phyloP scores from a whole-genome alignment of 2,888 invertebrate species.

The Pollenia griseotomentosa region DNA sequence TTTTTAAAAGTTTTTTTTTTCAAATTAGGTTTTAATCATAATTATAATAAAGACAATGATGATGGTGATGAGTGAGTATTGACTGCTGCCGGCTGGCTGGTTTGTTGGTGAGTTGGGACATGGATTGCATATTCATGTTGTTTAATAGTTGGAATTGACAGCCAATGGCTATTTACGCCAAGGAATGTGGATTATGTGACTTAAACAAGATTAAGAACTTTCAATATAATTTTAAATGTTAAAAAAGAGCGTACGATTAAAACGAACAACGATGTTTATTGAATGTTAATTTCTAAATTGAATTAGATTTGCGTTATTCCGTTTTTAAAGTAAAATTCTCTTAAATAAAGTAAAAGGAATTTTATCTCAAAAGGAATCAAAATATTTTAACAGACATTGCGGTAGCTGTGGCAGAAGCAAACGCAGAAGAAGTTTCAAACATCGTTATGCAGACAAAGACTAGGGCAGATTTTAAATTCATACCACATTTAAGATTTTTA shows the following conservation, averaged over 20 bases:
- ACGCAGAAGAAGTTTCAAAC: no score
- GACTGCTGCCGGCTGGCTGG: constrained; percentile 16
- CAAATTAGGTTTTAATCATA: constrained; percentile 56
- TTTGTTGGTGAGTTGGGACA: constrained; percentile 26
- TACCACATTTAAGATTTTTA: no score
- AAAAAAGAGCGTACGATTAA: constrained; percentile 28
- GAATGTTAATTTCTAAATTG: constrained; percentile 60
- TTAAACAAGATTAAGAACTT: constrained; percentile 60
- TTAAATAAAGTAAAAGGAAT: not conserved
- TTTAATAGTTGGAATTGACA: constrained; percentile 50
- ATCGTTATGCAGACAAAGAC: no score
- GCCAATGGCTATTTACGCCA: constrained; percentile 55
- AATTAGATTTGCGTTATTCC: constrained; percentile 26
- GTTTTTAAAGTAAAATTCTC: not conserved
- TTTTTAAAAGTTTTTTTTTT: constrained; percentile 32
- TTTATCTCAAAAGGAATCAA: constrained; percentile 21
- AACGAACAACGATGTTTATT: constrained; percentile 20
- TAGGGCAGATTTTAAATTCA: no score
- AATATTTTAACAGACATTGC: not conserved
- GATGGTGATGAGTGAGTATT: constrained; percentile 37
- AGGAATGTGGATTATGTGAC: constrained; percentile 64
- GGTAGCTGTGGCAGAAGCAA: no score
- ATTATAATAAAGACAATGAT: constrained; percentile 37
- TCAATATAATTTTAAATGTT: constrained; percentile 41
- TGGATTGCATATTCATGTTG: constrained; percentile 61